A percentile compares a stretch with the other conserved stretches of the same genome.
Conservation (phyloP, 2,113 vertebrate species). For the Antechinus flavipes region DNA sequence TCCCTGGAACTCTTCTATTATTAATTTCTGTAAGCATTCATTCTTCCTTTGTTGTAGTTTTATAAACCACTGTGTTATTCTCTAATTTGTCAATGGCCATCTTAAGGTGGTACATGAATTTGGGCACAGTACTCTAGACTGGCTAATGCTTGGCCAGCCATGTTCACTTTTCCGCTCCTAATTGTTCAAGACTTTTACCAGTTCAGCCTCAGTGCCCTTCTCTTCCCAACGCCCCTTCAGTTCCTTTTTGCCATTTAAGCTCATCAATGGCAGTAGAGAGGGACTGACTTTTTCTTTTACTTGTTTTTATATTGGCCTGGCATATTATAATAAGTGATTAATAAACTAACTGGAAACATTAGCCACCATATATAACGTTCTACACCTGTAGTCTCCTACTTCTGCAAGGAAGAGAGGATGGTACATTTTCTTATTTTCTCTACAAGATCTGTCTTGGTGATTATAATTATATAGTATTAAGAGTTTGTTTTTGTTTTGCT, state of each 20-base stretch:
- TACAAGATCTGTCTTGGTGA: neutral
- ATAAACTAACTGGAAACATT: neutral
- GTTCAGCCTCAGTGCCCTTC: neutral
- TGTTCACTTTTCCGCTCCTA: neutral
- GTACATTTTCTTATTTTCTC: neutral
- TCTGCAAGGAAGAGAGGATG: neutral
- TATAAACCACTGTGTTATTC: neutral
- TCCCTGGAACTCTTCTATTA: neutral
- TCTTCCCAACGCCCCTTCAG: neutral
- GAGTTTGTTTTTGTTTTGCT: no score
- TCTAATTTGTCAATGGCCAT: neutral
- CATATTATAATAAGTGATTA: neutral
- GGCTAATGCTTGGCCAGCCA: neutral
- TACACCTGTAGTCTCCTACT: neutral
- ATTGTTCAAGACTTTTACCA: neutral
- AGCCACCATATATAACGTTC: neutral
- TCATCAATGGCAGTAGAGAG: neutral
- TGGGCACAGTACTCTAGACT: neutral
- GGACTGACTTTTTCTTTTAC: neutral
- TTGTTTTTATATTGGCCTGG: neutral
- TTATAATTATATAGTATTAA: neutral
- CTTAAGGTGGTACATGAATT: neutral
- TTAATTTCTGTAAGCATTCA: neutral
- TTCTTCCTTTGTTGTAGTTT: neutral
- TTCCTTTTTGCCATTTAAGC: neutral